Evolutionary conservation across 2,797 vertebrate species (phyloP), one percentile per base, ranked within the genome.

Genomic region (Acanthopagrus latus): DNA sequence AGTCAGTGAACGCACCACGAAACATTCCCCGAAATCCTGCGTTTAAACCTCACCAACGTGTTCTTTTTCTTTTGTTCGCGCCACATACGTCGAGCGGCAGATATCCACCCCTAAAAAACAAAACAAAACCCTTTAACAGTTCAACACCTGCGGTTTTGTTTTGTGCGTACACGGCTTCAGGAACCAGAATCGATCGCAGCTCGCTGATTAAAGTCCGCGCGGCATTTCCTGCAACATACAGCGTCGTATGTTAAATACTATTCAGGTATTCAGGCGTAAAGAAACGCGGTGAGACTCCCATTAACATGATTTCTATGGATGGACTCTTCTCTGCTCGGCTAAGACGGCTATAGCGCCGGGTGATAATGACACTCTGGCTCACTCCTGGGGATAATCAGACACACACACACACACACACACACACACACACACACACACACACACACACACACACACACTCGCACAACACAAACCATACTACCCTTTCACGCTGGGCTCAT

Each of bases 401-500:
- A 76, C 77, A 55, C 77, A 76, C 59, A 62, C 64, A 73, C 56
- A 74, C 66, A 65, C 66, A 69, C 82, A 58, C 59, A 71, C 56
- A 60, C 74, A 27, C 27, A 27, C 27, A 27, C 27, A 43, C 80
- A 73, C 56, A 74, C 66, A 65, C 66, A 69, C 82, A 58, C 59
- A 71, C 56, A 60, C 74, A 27, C 27, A 27, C 27, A 27, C 27
- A 43, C 80, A 64, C 21, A 47, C 52, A 23, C 64, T 46, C 1
- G 7, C 76, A 76, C 81, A 76, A 78, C 79, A 86, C 86, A 80
- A 90, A 92, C 89, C 92, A 92, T 91, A 89, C 92, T 90, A 96
- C 90, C 83, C 87, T 95, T 96, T 96, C 88, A 95, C 90, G 90
- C 95, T 82, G 66, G 74, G 78, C 88, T 96, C 91, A 96, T 97